Evolutionary conservation across 1,140 invertebrate genomes (phyloP), one percentile per base, ranked within the genome.

Genomic region (Nylanderia fulva): DNA sequence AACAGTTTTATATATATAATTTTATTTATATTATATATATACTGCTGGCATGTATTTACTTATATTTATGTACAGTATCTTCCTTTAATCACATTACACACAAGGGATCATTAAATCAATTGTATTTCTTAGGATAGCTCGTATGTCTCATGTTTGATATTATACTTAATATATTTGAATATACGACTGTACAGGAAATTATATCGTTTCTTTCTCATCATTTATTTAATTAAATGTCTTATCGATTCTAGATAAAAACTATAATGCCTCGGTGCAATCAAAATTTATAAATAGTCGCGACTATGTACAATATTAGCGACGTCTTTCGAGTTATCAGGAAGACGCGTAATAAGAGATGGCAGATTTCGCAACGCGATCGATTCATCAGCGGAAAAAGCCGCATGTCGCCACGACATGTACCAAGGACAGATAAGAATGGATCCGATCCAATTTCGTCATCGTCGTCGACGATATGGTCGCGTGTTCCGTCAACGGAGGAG

Each of bases 381-480:
- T 68, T 54, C 61, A 18, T 24, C 56, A n/a, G n/a, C n/a, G n/a
- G 29, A 45, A 69, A 88, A 88, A 85, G 60, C 29, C 4, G 58
- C 11, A 7, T 15, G 33, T 48, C n/a, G 60, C 13, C 33, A 86
- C 84, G 75, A 79, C 66, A 11, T 21, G 48, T 85, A 84, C 56
- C 92, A 94, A 94, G 93, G 93, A 85, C 92, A 92, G 92, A 94
- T 90, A 93, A 94, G 91, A 94, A 93, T 94, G 93, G 93, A 92
- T 92, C 29, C 88, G 60, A 87, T n/a, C 60, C 45, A 52, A 71
- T 94, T 94, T 94, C 93, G 88, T 93, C 91, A 94, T 71, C 76
- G 4, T 18, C 86, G n/a, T 90, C 88, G 89, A 84, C 80, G 85
- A 79, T 87, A 84, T 1, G 84, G 84, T n/a, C 83, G 85, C 84